Evolutionary conservation across 2,113 vertebrate genomes (phyloP).

Genomic region (Hemibagrus wyckioides): DNA sequence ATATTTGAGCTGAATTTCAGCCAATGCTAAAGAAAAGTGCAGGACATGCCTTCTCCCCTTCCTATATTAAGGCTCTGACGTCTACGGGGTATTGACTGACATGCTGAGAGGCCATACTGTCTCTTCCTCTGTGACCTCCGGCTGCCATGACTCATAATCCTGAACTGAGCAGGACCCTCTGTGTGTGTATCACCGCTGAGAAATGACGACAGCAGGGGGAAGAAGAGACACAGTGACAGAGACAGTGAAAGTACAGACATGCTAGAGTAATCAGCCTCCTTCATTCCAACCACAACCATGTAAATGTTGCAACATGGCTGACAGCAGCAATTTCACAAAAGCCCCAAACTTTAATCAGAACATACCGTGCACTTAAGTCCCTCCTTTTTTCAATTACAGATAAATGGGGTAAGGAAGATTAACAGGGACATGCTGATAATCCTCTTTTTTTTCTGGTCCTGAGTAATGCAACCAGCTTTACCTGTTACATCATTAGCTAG

Average conservation of each 20-base stretch:
- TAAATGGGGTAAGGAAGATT: conserved; percentile 63
- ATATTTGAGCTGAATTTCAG: conserved; percentile 40
- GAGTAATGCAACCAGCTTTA: conserved; percentile 62
- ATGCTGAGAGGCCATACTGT: conserved; percentile 44
- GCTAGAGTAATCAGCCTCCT: conserved; percentile 18
- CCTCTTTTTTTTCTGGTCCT: conserved; percentile 65
- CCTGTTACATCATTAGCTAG: conserved; percentile 69
- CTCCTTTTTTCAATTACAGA: conserved; percentile 48
- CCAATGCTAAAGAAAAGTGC: conserved; percentile 22
- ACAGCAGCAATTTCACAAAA: conserved; percentile 55
- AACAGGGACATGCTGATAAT: conserved; percentile 67
- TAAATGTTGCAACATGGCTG: conserved; percentile 41
- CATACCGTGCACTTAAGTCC: conserved; percentile 47
- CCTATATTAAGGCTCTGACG: conserved; percentile 49
- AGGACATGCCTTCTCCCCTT: conserved; percentile 28
- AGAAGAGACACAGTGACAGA: conserved; percentile 22
- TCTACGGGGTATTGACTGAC: conserved; percentile 52
- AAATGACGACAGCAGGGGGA: conserved; percentile 28
- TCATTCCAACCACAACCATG: conserved; percentile 25
- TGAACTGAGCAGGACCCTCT: conserved; percentile 30
- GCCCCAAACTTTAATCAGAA: conserved; percentile 51
- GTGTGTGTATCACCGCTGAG: conserved; percentile 13
- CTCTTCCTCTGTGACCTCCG: conserved; percentile 44
- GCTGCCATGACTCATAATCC: conserved; percentile 44
- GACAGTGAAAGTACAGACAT: conserved; percentile 15